These are phyloP conservation scores for Pantala flavescens DNA, from an alignment of 1,140 invertebrate species.

Conservation along the genomic window DNA sequence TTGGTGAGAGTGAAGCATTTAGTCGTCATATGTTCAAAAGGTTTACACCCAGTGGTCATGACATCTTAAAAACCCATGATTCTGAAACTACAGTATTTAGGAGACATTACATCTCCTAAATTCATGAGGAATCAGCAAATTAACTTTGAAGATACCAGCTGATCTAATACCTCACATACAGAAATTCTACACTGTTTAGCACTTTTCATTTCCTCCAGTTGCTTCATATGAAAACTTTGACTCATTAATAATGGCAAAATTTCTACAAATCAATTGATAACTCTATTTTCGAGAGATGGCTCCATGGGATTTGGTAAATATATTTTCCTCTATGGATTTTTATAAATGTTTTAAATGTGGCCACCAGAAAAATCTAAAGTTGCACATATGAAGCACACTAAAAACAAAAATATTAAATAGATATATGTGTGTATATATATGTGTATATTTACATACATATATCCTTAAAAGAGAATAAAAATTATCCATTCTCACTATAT, in stretches of 20 bases:
- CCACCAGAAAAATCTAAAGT: neutral
- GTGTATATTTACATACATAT: neutral
- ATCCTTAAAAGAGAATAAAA: neutral
- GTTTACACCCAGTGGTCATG: neutral
- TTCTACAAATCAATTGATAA: slow-evolving; percentile 8
- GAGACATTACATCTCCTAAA: neutral
- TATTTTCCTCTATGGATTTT: slow-evolving; percentile 1
- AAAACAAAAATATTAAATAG: neutral
- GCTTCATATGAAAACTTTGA: slow-evolving; percentile 7
- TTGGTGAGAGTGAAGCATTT: slow-evolving; percentile 5
- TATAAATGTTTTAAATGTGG: slow-evolving; percentile 10
- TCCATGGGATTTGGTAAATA: slow-evolving; percentile 6
- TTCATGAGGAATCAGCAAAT: neutral
- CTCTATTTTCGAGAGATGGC: neutral
- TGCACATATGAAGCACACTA: neutral
- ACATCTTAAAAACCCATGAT: neutral
- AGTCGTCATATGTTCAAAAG: neutral
- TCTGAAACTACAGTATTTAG: neutral
- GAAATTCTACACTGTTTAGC: neutral
- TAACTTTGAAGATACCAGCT: neutral
- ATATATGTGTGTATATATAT: neutral
- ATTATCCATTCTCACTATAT: neutral
- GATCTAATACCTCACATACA: neutral
- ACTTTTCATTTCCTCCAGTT: neutral
- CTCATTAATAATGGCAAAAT: slow-evolving; percentile 6